A percentile compares a stretch with the other conserved stretches of the same genome.
phyloP scores from a whole-genome alignment of 2,797 vertebrate genomes.

The Macrochelys suwanniensis region DNA sequence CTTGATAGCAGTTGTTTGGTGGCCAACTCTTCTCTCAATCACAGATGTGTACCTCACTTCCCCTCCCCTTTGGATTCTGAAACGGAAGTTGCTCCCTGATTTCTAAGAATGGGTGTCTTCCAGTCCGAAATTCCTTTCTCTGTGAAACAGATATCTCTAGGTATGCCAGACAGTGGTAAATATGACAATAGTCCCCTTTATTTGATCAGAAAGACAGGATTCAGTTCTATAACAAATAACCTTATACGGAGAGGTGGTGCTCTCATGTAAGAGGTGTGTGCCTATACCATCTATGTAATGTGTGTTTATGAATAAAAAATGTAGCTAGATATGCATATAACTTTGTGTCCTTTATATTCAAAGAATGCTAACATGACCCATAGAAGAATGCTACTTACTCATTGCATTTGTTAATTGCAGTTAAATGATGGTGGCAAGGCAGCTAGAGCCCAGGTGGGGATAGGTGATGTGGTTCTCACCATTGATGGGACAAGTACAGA shows the following conservation, averaged over 20 bases:
- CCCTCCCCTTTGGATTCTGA: not conserved
- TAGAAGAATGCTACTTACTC: not conserved
- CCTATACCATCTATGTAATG: not conserved
- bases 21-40: not conserved
- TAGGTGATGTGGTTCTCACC: conserved; percentile 93
- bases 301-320: not conserved
- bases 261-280: not conserved
- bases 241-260: not conserved
- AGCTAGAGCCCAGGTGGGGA: conserved; percentile 88
- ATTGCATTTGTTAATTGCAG: conserved; percentile 79
- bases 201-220: not conserved
- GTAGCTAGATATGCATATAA: not conserved
- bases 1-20: not conserved
- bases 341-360: not conserved
- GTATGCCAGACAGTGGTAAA: not conserved
- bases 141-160: not conserved
- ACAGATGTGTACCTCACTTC: not conserved
- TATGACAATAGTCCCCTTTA: not conserved
- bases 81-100: not conserved
- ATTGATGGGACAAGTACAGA: conserved; percentile 93
- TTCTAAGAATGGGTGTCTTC: not conserved
- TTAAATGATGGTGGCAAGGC: conserved; percentile 95
- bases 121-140: not conserved
- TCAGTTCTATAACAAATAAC: not conserved
- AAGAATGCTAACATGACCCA: not conserved